These are phyloP conservation scores for Elanus axillaris DNA, from an alignment of 2,113 vertebrate genomes.

Conservation along the genomic window DNA sequence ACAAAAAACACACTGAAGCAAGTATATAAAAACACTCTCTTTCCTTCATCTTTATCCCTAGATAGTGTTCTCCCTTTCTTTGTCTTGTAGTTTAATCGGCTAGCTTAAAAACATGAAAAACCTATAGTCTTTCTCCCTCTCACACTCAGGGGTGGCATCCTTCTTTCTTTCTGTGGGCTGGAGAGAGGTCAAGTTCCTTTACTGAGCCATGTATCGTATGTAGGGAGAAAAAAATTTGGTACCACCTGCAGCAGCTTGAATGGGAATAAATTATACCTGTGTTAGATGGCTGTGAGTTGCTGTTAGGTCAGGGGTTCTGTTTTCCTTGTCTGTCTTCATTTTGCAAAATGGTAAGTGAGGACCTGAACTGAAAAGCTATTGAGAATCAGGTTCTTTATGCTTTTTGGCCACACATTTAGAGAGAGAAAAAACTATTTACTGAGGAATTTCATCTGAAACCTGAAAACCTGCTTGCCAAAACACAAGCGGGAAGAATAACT, in stretches of 20 bases:
- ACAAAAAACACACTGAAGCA: neutral
- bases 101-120: neutral
- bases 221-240: neutral
- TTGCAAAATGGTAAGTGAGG: neutral
- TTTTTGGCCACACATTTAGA: neutral
- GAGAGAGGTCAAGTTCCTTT: neutral
- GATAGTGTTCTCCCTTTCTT: neutral
- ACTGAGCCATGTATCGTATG: neutral
- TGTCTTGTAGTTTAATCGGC: neutral
- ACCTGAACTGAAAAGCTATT: constrained; percentile 5
- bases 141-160: neutral
- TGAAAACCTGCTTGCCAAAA: constrained; percentile 2
- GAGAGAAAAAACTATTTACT: neutral
- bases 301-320: neutral
- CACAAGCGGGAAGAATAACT: neutral
- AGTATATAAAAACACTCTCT: neutral
- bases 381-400: neutral
- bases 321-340: constrained; percentile 15
- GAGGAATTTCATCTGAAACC: constrained; percentile 9
- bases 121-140: neutral
- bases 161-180: neutral
- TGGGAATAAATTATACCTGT: neutral
- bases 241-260: neutral
- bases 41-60: neutral
- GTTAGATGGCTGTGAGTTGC: neutral